A percentile compares a stretch with the other conserved stretches of the same genome.
Conservation (phyloP, 2,113 vertebrate species). For the Gila orcuttii region DNA sequence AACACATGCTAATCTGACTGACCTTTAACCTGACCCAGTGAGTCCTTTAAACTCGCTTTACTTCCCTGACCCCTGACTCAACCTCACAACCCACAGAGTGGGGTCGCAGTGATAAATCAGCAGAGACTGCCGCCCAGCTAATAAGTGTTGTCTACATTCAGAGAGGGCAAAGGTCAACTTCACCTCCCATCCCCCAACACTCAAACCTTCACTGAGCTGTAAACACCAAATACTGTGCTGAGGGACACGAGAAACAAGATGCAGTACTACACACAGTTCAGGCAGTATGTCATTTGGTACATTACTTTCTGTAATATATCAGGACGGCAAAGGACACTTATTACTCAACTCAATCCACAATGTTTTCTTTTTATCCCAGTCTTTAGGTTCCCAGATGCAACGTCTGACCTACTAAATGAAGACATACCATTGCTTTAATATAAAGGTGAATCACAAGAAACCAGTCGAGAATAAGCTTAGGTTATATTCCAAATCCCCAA, state of each 20-base stretch:
- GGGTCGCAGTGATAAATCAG: conserved; percentile 81
- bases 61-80: conserved; percentile 61
- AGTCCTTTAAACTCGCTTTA: conserved; percentile 64
- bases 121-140: conserved; percentile 23
- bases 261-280: neutral
- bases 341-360: neutral
- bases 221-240: neutral
- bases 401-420: conserved; percentile 61
- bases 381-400: conserved; percentile 73
- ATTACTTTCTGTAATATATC: neutral
- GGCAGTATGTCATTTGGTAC: neutral
- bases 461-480: neutral
- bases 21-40: conserved; percentile 70
- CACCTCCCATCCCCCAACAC: conserved; percentile 58
- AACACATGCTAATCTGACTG: conserved; percentile 68
- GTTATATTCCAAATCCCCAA: neutral
- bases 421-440: neutral
- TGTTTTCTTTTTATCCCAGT: conserved; percentile 61
- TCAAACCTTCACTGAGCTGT: conserved; percentile 12
- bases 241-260: neutral
- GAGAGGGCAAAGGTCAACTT: conserved; percentile 45
- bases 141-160: conserved; percentile 44
- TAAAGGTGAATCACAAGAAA: neutral
- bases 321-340: neutral
- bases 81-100: conserved; percentile 54